A percentile compares a stretch with the other conserved stretches of the same genome.
phyloP scores from a whole-genome alignment of 2,888 invertebrate species.

The Eutolmus rufibarbis region DNA sequence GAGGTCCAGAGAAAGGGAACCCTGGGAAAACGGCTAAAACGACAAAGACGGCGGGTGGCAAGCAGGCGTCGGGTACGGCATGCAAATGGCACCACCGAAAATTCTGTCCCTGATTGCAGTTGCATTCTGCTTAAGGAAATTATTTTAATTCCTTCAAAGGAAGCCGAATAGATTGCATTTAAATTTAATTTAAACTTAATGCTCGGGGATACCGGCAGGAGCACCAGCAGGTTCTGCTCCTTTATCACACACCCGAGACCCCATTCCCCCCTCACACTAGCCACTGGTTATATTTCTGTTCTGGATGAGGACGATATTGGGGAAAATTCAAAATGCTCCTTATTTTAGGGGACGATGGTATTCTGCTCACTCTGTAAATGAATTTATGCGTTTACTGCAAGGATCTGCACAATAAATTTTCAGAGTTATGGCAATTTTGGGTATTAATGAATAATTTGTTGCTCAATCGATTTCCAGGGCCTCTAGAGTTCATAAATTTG shows the following conservation, averaged over 20 bases:
- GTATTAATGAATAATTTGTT: neutral
- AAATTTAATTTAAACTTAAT: constrained; percentile 7
- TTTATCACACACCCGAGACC: neutral
- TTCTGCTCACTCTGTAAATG: neutral
- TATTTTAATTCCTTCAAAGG: constrained; percentile 18
- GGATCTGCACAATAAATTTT: neutral
- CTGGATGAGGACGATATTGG: neutral
- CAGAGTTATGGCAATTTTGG: neutral
- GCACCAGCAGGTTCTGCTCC: neutral
- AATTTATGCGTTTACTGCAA: neutral
- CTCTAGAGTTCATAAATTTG: neutral
- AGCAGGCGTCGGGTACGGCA: neutral
- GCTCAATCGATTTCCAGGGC: neutral
- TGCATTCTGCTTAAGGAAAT: constrained; percentile 9
- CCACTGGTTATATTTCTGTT: neutral
- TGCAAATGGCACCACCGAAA: neutral
- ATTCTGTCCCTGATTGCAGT: neutral
- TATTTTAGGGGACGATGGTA: neutral
- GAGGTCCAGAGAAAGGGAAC: neutral
- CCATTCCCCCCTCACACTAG: neutral
- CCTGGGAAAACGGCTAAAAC: neutral
- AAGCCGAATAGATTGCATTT: constrained; percentile 4
- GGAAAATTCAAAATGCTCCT: neutral
- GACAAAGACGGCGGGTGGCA: neutral
- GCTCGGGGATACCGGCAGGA: neutral